These are phyloP conservation scores for Erpobdella octoculata DNA, from an alignment of 2,888 invertebrate genomes.

Conservation along the genomic window DNA sequence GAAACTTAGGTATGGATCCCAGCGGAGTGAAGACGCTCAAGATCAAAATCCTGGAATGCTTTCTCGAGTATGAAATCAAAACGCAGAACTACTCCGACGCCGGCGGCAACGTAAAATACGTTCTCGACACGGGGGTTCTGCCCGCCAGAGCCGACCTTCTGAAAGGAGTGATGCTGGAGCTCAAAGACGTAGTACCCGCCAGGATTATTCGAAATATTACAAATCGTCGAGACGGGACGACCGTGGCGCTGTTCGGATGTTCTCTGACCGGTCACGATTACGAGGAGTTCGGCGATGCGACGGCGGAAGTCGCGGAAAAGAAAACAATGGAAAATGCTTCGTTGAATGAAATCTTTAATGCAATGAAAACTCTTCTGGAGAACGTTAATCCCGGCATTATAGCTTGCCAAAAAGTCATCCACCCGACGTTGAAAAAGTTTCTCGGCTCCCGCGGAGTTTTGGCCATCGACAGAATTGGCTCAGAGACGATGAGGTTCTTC, in stretches of 20 bases:
- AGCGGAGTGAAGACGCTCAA: background rate
- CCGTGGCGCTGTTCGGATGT: background rate
- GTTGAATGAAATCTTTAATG: background rate
- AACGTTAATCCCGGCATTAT: background rate
- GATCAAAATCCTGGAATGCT: background rate
- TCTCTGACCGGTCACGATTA: background rate
- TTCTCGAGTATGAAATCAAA: background rate
- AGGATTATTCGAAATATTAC: too few species aligned
- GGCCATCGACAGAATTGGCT: constrained; percentile 1
- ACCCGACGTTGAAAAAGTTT: background rate
- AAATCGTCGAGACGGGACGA: too few species aligned
- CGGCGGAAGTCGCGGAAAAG: background rate
- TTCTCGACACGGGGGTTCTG: background rate
- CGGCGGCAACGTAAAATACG: too few species aligned
- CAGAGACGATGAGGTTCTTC: background rate
- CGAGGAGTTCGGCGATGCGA: background rate
- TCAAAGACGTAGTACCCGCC: too few species aligned
- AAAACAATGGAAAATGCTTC: background rate
- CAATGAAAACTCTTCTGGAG: background rate
- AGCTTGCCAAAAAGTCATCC: background rate
- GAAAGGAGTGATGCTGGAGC: background rate
- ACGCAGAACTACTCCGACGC: background rate
- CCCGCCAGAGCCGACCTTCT: background rate
- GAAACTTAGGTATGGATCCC: background rate
- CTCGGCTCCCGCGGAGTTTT: background rate